Evolutionary conservation across 1,140 invertebrate genomes (phyloP).

Genomic region (Choristoneura fumiferana): DNA sequence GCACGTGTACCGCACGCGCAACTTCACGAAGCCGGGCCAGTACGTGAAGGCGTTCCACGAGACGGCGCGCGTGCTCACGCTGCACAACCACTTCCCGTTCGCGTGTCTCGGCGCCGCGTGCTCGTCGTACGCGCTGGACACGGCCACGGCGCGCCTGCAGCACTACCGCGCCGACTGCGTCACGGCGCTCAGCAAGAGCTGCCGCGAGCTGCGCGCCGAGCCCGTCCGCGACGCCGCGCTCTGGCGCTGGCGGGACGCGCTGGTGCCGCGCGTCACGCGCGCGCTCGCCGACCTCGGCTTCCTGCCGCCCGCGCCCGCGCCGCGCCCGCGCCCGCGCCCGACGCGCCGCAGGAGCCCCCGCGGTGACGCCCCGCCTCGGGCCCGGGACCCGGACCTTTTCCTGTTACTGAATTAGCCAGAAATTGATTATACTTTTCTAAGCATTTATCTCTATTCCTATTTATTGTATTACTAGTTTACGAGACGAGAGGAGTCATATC

Average conservation of each 20-base stretch:
- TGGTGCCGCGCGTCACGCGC: conserved; percentile 84
- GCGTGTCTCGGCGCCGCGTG: conserved; percentile 92
- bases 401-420: not conserved
- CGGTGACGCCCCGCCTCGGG: conserved; percentile 18
- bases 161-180: conserved; percentile 97
- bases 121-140: conserved; percentile 91
- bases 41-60: conserved; percentile 98
- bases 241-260: conserved; percentile 90
- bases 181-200: conserved; percentile 91
- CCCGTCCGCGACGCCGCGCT: conserved; percentile 92
- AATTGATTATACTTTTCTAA: conserved; percentile 7
- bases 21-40: conserved; percentile 95
- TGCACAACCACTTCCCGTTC: conserved; percentile 96
- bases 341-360: conserved; percentile 53
- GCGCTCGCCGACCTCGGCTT: conserved; percentile 87
- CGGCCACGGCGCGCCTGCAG: conserved; percentile 91
- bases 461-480: conserved; percentile 16
- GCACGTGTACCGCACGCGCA: conserved; percentile 93
- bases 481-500: not conserved
- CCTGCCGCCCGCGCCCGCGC: conserved; percentile 69
- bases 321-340: conserved; percentile 33
- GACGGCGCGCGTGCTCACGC: conserved; percentile 90
- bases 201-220: conserved; percentile 89
- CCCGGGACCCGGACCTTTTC: not conserved
- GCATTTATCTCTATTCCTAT: conserved; percentile 16